Evolutionary conservation across 2,113 vertebrate species (phyloP).

Genomic region (Piaya cayana): DNA sequence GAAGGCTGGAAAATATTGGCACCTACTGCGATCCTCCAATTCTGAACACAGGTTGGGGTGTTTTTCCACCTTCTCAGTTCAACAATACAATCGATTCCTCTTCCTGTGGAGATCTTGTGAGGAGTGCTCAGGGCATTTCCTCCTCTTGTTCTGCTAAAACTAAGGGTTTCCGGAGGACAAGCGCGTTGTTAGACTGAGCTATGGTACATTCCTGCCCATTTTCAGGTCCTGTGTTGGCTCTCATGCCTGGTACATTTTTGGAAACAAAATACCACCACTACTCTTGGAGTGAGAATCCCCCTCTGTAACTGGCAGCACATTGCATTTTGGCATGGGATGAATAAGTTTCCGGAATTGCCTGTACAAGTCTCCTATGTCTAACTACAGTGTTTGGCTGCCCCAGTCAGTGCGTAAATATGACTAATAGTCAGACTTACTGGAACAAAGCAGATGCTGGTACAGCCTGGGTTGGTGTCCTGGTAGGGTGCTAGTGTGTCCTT

Average conservation of each 20-base stretch:
- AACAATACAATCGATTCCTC: background rate
- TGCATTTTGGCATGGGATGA: background rate
- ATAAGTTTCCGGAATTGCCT: slow-evolving; percentile 11
- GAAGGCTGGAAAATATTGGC: slow-evolving; percentile 7
- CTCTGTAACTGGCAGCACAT: background rate
- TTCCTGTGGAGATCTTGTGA: background rate
- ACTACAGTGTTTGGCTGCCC: background rate
- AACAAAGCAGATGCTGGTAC: background rate
- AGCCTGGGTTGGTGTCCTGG: background rate
- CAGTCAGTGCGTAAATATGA: background rate
- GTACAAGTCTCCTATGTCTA: background rate
- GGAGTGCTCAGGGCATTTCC: background rate
- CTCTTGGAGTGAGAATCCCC: background rate
- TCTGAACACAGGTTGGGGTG: background rate
- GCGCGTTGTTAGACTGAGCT: accelerated
- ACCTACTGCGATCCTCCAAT: background rate
- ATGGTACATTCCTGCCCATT: background rate
- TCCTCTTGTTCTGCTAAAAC: slow-evolving; percentile 12
- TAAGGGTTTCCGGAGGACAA: background rate
- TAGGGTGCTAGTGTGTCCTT: background rate
- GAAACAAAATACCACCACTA: background rate
- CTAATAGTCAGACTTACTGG: slow-evolving; percentile 13
- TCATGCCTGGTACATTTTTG: background rate
- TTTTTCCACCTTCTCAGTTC: background rate
- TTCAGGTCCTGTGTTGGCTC: background rate